Evolutionary conservation across 2,888 invertebrate species (phyloP).

Genomic region (Lasius fuliginosus): DNA sequence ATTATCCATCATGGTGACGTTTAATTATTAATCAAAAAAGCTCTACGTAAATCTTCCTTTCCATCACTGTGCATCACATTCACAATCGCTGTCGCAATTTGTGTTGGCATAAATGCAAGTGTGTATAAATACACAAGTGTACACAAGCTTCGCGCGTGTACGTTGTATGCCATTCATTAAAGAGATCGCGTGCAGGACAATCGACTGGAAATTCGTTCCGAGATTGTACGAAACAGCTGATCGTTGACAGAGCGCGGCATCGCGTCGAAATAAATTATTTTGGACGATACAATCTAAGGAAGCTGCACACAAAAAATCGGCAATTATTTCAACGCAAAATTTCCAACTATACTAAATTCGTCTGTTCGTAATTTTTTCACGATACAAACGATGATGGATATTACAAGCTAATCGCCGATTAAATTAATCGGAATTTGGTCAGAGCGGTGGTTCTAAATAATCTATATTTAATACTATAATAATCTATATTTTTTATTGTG

Average conservation of each 20-base stretch:
- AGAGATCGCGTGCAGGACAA: background rate
- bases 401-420: background rate
- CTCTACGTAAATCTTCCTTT: constrained; percentile 42
- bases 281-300: background rate
- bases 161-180: background rate
- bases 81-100: background rate
- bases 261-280: background rate
- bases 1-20: constrained; percentile 88
- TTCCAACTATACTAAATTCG: background rate
- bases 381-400: no score
- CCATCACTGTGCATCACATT: constrained; percentile 48
- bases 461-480: background rate
- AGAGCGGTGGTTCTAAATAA: background rate
- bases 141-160: background rate
- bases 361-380: background rate
- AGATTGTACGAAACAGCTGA: background rate
- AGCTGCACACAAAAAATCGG: no score
- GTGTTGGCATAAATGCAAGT: background rate
- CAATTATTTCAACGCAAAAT: no score
- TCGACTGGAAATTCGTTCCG: background rate
- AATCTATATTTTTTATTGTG: background rate
- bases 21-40: constrained; percentile 45
- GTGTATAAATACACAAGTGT: background rate
- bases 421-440: background rate
- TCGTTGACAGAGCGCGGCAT: background rate